Evolutionary conservation across 2,888 invertebrate species (phyloP), one percentile per base, ranked within the genome.

Genomic region (Nemoura dubitans): DNA sequence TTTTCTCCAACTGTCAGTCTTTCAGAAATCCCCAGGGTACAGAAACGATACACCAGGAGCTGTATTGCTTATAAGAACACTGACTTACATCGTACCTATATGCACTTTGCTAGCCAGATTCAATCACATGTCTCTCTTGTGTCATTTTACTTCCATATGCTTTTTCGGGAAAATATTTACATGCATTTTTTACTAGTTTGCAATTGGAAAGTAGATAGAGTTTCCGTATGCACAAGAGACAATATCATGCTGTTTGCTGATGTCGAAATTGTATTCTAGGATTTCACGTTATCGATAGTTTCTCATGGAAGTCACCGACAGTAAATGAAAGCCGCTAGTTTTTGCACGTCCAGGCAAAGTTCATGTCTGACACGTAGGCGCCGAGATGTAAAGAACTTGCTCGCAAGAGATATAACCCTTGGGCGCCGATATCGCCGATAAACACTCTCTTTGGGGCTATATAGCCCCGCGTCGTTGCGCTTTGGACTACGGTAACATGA

Each of bases 1-100:
- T 81, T 28, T 81, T 3, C 81, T 28, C 30, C 28, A 28, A 30
- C 81, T 81, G 81, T 81, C 81, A 81, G 81, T 81, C 81, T 81
- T 30, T 81, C 81, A 28, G 81, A n/a, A 21, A 21, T n/a, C 81
- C 81, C 30, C 21, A 2, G 81, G 30, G 81, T 6, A 30, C n/a
- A 81, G 30, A 81, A 81, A 29, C 81, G 81, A 81, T 81, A 81
- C 36, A 36, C 28, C 29, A 81, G 30, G 16, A 29, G 28, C 81
- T 30, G 81, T 81, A 81, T 81, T 30, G 28, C 30, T 30, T 81
- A 29, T 10, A 59, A 59, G 59, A 59, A 59, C 59, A 59, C 59
- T 59, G 59, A 59, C 59, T 59, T 59, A 59, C 16, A 59, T 21
- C 16, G 21, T 59, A 59, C 59, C 59, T 59, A 10, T 59, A 59